Conservation (phyloP, 2,113 vertebrate genomes). For the Caloenas nicobarica region DNA sequence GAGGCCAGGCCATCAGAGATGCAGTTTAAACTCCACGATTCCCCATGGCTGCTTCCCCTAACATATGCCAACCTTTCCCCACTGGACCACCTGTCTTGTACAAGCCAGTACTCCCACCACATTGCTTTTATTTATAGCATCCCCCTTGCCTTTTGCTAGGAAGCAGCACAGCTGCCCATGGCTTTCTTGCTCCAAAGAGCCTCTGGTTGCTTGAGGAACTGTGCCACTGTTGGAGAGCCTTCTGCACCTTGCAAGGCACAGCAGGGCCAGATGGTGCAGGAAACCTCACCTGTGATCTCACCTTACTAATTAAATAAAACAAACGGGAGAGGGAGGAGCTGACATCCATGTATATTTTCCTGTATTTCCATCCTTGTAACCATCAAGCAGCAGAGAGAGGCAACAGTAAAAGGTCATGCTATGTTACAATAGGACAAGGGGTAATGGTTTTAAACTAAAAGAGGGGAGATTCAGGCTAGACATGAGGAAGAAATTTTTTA, state of each 20-base stretch:
- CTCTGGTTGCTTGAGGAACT: neutral
- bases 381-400: rapidly evolving
- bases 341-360: neutral
- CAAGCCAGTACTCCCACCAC: neutral
- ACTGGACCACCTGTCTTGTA: neutral
- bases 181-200: neutral
- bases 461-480: too few relatives aligned
- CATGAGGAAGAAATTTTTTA: too few relatives aligned
- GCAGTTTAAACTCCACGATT: neutral
- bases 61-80: neutral
- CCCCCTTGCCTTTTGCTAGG: neutral
- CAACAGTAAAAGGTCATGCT: neutral
- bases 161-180: neutral
- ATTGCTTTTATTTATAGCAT: neutral
- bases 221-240: neutral
- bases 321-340: neutral
- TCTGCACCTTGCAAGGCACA: neutral
- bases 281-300: neutral
- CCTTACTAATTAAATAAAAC: neutral
- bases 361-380: neutral
- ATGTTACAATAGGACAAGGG: too few relatives aligned
- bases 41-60: neutral
- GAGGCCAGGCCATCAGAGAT: neutral
- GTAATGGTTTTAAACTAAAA: too few relatives aligned
- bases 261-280: neutral